These are phyloP conservation scores for Cerceris rybyensis DNA, from an alignment of 2,888 invertebrate genomes.

Conservation along the genomic window DNA sequence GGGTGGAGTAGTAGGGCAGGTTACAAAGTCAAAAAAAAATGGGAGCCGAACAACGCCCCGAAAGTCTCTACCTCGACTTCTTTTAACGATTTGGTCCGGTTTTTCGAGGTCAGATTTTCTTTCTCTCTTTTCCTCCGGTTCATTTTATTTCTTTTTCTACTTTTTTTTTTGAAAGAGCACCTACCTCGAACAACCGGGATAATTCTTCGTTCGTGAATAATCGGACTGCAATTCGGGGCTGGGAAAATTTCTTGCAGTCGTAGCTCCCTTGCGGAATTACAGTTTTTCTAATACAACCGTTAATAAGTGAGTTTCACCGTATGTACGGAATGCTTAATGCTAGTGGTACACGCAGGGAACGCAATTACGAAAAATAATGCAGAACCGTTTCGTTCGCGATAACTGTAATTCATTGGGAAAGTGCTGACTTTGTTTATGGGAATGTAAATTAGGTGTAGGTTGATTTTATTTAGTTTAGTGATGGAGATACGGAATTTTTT, in stretches of 20 bases:
- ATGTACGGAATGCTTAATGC: background rate
- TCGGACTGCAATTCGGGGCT: background rate
- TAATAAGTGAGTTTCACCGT: background rate
- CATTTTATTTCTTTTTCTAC: background rate
- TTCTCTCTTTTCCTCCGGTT: background rate
- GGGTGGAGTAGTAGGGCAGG: constrained; percentile 16
- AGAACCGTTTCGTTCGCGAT: background rate
- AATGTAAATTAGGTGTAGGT: constrained; percentile 14
- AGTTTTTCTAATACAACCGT: constrained; percentile 1
- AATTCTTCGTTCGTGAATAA: background rate
- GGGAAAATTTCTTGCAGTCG: background rate
- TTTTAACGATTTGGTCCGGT: background rate
- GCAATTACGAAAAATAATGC: constrained; percentile 14
- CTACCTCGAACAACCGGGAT: background rate
- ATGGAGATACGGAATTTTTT: no score
- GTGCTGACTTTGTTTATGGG: constrained; percentile 1
- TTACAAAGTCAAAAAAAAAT: background rate
- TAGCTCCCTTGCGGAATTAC: background rate
- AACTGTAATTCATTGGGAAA: background rate
- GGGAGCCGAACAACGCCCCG: background rate
- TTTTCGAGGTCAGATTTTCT: background rate
- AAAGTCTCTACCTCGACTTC: background rate
- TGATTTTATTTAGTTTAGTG: background rate
- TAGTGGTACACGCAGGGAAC: background rate
- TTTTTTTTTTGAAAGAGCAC: background rate